Percentiles rank a stretch among this genome's conserved stretches.
phyloP scores from a whole-genome alignment of 2,888 invertebrate genomes.

The Platycnemis pennipes region DNA sequence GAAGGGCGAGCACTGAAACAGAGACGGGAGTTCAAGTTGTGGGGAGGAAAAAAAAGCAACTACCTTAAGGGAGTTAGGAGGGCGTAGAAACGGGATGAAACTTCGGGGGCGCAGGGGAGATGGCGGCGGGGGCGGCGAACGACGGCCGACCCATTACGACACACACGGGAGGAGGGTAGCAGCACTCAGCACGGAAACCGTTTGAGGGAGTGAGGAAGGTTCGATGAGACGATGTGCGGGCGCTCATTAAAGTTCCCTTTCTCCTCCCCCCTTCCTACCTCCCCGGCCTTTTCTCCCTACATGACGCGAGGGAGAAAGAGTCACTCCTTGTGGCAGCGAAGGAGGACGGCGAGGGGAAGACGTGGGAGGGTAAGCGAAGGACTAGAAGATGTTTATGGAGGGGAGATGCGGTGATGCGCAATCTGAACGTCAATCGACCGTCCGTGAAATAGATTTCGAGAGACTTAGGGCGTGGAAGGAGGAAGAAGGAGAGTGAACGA shows the following conservation, averaged over 20 bases:
- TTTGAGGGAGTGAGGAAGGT: background rate
- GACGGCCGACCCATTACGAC: background rate
- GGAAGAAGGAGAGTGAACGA: background rate
- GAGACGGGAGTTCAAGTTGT: background rate
- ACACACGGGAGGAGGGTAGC: no score
- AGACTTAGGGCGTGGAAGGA: background rate
- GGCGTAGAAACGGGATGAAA: background rate
- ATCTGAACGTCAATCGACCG: constrained; percentile 36
- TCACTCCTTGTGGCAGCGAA: background rate
- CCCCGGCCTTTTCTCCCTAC: background rate
- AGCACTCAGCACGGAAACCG: background rate
- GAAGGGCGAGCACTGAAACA: background rate
- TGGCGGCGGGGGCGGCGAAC: background rate
- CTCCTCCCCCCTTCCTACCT: background rate
- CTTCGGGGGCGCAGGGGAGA: no score
- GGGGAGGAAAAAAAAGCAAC: background rate
- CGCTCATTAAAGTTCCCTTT: background rate
- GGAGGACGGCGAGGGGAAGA: background rate
- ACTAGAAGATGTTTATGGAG: background rate
- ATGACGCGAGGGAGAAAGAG: background rate
- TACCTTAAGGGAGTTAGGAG: background rate
- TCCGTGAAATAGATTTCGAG: constrained; percentile 41
- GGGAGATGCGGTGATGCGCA: background rate
- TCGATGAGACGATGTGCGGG: background rate
- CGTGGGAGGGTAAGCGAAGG: background rate